Conservation (phyloP, 37 sponge, comb jelly and placozoan genomes). For the Theonella swinhoei region DNA sequence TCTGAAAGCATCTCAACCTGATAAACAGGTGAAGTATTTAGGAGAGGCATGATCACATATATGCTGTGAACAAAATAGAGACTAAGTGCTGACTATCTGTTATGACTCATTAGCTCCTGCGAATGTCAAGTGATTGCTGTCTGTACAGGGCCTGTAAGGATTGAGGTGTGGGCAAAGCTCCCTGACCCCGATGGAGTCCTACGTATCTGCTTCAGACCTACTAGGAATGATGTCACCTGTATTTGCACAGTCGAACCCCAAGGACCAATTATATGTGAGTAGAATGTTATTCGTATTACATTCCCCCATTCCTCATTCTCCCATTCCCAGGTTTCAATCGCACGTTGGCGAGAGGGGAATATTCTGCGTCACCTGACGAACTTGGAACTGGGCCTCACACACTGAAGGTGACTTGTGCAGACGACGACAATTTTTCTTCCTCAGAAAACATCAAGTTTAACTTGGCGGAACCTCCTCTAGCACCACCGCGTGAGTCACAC, state of each 20-base stretch:
- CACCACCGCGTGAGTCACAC: conserved; percentile 3
- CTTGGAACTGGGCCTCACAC: conserved; percentile 28
- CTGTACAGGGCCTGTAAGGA: conserved; percentile 43
- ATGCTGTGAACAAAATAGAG: too few species aligned
- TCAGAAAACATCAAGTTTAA: conserved; percentile 19
- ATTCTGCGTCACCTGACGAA: conserved; percentile 3
- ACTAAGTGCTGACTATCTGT: too few species aligned
- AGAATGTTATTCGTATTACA: too few species aligned
- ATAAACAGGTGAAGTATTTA: too few species aligned
- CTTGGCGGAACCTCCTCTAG: conserved; percentile 1
- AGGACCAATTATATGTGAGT: not conserved
- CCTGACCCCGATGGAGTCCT: conserved; percentile 36
- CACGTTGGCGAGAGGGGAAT: not conserved
- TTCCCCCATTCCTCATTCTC: too few species aligned
- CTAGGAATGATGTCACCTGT: conserved; percentile 20
- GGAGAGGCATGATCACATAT: too few species aligned
- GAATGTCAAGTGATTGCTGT: too few species aligned
- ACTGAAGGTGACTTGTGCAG: conserved; percentile 24
- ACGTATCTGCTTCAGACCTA: conserved; percentile 30
- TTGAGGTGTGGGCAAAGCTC: conserved; percentile 1
- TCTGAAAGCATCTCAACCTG: too few species aligned
- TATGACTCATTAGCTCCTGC: too few species aligned
- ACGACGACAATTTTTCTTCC: not conserved
- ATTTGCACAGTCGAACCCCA: not conserved
- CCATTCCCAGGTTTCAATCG: too few species aligned